Evolutionary conservation across 2,888 invertebrate species (phyloP).

Genomic region (Cerceris ruficornis): DNA sequence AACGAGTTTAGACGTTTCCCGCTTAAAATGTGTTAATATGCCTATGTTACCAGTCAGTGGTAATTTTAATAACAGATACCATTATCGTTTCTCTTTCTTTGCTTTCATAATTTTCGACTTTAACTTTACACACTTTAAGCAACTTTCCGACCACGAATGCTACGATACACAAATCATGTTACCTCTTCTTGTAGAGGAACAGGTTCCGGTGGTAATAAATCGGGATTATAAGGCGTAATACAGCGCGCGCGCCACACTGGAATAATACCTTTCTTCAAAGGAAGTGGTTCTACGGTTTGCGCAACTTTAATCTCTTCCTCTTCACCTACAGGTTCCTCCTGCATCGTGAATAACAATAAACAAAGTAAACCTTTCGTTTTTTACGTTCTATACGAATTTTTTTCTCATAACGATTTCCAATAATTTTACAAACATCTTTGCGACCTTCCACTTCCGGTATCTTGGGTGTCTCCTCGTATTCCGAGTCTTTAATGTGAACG

Average conservation of each 20-base stretch:
- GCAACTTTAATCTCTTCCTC: slow-evolving; percentile 75
- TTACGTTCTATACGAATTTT: background rate
- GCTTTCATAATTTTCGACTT: too few species aligned
- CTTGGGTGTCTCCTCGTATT: slow-evolving; percentile 80
- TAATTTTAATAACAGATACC: too few species aligned
- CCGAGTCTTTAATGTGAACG: slow-evolving; percentile 85
- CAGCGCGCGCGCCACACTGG: slow-evolving; percentile 88
- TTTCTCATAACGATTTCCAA: too few species aligned
- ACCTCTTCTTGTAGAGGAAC: slow-evolving; percentile 84
- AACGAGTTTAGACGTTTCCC: too few species aligned
- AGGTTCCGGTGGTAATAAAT: slow-evolving; percentile 88
- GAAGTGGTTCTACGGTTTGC: slow-evolving; percentile 69
- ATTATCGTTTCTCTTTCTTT: too few species aligned
- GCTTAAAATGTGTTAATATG: too few species aligned
- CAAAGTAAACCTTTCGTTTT: too few species aligned
- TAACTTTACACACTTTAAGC: too few species aligned
- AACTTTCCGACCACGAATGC: too few species aligned
- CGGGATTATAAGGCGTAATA: slow-evolving; percentile 86
- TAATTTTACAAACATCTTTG: background rate
- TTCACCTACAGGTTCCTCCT: slow-evolving; percentile 77
- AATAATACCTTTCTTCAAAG: slow-evolving; percentile 74
- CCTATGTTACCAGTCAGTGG: too few species aligned
- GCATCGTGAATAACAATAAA: slow-evolving; percentile 58
- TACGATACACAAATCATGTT: slow-evolving; percentile 4
- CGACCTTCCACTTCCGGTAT: slow-evolving; percentile 17